phyloP scores from a whole-genome alignment of 2,888 invertebrate genomes.

The Pristionchus japonicus region DNA sequence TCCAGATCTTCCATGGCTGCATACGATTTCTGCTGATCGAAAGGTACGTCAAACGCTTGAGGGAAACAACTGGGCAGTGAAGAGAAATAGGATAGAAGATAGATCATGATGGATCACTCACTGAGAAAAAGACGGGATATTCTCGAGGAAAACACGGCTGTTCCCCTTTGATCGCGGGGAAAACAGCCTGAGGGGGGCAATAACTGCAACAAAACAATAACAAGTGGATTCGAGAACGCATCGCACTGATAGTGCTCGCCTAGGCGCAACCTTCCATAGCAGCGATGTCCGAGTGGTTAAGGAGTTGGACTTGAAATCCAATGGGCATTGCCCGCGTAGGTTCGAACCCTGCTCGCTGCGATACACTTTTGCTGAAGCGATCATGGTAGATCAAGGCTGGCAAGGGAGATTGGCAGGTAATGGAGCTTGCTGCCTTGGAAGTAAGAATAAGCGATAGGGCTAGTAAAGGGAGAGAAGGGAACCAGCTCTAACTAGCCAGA shows the following conservation, averaged over 20 bases:
- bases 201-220: background rate
- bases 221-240: background rate
- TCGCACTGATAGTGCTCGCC: background rate
- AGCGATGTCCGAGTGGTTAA: slow-evolving; percentile 41
- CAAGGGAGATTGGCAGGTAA: slow-evolving; percentile 17
- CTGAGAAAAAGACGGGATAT: background rate
- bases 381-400: background rate
- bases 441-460: slow-evolving; percentile 23
- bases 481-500: slow-evolving; percentile 27
- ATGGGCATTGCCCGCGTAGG: slow-evolving; percentile 82
- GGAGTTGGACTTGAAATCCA: slow-evolving; percentile 78
- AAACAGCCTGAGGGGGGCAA: background rate
- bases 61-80: background rate
- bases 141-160: slow-evolving; percentile 19
- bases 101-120: slow-evolving; percentile 7
- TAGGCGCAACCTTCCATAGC: background rate
- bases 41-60: background rate
- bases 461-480: background rate
- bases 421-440: slow-evolving; percentile 2
- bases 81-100: background rate
- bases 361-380: background rate
- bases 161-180: background rate
- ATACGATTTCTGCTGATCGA: background rate
- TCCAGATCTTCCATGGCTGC: background rate
- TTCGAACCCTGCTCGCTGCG: slow-evolving; percentile 81